Percentiles rank a stretch among this genome's conserved stretches.
These are phyloP conservation scores for Blennius ocellaris DNA, from an alignment of 2,113 vertebrate species.

Conservation along the genomic window DNA sequence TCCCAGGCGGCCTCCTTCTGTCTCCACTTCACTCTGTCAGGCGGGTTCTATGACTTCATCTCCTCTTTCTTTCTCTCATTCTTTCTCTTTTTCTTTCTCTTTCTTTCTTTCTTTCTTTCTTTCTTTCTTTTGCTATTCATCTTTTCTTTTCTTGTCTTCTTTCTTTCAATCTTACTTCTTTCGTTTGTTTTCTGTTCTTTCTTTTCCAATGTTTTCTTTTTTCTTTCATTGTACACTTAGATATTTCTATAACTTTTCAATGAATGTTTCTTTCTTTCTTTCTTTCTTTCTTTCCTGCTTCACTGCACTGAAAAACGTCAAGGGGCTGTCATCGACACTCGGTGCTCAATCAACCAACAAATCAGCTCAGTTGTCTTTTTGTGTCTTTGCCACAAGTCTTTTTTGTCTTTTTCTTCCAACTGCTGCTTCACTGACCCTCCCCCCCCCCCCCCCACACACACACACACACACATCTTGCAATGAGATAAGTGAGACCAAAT, in stretches of 20 bases:
- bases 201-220: no score
- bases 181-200: background rate
- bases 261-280: background rate
- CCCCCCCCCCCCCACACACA: background rate
- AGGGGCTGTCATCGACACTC: slow-evolving; percentile 67
- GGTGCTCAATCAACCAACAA: slow-evolving; percentile 68
- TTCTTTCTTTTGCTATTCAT: slow-evolving; percentile 4
- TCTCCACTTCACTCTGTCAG: slow-evolving; percentile 25
- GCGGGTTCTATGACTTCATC: background rate
- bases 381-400: slow-evolving; percentile 66
- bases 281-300: slow-evolving; percentile 12
- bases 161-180: slow-evolving; percentile 3
- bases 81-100: background rate
- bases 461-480: slow-evolving; percentile 43
- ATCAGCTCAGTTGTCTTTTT: slow-evolving; percentile 72
- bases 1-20: slow-evolving; percentile 46
- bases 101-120: slow-evolving; percentile 10
- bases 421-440: background rate
- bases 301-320: slow-evolving; percentile 44
- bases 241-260: no score
- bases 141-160: background rate
- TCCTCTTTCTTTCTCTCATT: background rate
- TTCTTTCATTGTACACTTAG: no score
- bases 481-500: slow-evolving; percentile 59
- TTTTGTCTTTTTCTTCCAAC: slow-evolving; percentile 24